phyloP scores from a whole-genome alignment of 1,140 invertebrate species.

The Pygmarrhopalites habei region DNA sequence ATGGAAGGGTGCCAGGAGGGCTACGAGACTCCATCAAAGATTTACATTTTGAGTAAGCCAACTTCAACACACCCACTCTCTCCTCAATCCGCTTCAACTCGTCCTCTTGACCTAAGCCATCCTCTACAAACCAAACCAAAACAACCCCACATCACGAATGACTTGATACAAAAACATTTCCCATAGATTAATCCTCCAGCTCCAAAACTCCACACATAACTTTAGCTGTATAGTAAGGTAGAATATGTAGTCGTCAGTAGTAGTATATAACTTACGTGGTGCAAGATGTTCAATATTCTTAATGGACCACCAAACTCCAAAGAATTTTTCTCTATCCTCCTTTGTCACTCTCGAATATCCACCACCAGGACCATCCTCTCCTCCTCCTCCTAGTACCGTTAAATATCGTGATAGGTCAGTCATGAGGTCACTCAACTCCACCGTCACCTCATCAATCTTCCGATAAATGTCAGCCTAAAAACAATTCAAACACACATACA shows the following conservation, averaged over 20 bases:
- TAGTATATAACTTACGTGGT: constrained; percentile 10
- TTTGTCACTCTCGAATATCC: not conserved
- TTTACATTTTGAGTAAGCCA: constrained; percentile 32
- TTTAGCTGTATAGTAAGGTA: no score
- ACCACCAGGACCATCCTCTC: constrained; percentile 18
- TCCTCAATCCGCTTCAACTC: constrained; percentile 28
- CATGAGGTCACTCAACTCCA: constrained; percentile 39
- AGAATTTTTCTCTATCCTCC: not conserved
- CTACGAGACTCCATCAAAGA: constrained; percentile 21
- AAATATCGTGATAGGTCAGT: not conserved
- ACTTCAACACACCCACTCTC: constrained; percentile 23
- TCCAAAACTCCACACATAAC: no score
- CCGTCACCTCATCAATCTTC: constrained; percentile 56
- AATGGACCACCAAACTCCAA: not conserved
- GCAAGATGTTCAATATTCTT: not conserved
- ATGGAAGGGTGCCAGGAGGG: not conserved
- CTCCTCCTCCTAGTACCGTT: not conserved
- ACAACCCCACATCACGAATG: no score
- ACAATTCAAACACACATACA: no score
- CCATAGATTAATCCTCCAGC: no score
- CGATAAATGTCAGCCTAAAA: constrained; percentile 62
- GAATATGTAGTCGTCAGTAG: no score
- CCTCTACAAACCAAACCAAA: constrained; percentile 15
- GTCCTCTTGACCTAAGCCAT: constrained; percentile 26
- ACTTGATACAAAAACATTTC: no score